Evolutionary conservation across 2,888 invertebrate genomes (phyloP).

Genomic region (Coleophora flavipennella): DNA sequence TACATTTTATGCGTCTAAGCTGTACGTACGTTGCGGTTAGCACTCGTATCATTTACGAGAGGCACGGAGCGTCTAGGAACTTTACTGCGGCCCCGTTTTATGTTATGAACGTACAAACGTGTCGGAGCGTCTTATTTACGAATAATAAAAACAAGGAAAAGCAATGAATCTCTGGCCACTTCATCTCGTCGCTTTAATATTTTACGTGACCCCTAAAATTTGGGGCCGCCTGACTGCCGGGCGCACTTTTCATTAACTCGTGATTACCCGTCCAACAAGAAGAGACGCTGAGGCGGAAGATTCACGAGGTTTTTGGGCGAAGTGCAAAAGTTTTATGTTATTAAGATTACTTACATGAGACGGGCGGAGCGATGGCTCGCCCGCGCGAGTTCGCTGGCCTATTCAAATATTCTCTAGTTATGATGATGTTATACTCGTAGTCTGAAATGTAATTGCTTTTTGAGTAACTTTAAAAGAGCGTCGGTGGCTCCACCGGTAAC

Average conservation of each 20-base stretch:
- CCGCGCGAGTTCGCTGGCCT: neutral
- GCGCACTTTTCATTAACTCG: slow-evolving; percentile 70
- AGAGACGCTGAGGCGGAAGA: slow-evolving; percentile 47
- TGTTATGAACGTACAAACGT: slow-evolving; percentile 62
- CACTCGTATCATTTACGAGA: slow-evolving; percentile 54
- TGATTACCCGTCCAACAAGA: slow-evolving; percentile 54
- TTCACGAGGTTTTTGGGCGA: slow-evolving; percentile 56
- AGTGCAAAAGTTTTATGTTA: slow-evolving; percentile 71
- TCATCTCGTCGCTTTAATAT: slow-evolving; percentile 69
- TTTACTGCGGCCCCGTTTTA: slow-evolving; percentile 60
- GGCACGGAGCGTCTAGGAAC: slow-evolving; percentile 35
- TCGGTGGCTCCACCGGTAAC: too few relatives aligned
- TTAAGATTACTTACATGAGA: slow-evolving; percentile 66
- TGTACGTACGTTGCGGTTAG: slow-evolving; percentile 12
- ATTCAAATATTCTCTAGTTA: too few relatives aligned
- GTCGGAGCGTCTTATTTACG: slow-evolving; percentile 61
- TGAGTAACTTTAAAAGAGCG: too few relatives aligned
- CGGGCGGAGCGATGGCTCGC: slow-evolving; percentile 34
- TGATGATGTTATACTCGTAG: neutral
- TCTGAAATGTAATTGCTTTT: too few relatives aligned
- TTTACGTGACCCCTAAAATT: slow-evolving; percentile 72
- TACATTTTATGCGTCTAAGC: slow-evolving; percentile 19
- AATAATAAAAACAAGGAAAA: slow-evolving; percentile 71
- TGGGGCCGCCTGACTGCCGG: slow-evolving; percentile 48
- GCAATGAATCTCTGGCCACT: slow-evolving; percentile 71